Conservation (phyloP, 2,888 invertebrate genomes). For the Cheilosia scutellata region DNA sequence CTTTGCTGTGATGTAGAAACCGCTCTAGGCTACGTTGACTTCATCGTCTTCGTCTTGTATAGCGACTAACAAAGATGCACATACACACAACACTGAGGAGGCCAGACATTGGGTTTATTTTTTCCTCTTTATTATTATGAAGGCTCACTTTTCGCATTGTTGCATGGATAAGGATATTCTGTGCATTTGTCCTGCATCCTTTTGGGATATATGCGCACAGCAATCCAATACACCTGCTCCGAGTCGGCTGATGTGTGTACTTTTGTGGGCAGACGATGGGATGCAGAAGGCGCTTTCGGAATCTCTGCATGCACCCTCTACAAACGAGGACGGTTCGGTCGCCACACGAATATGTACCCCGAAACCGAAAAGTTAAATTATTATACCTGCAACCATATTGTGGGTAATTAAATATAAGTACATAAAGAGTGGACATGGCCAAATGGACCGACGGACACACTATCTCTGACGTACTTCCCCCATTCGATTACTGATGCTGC, state of each 20-base stretch:
- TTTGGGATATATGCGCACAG: constrained; percentile 35
- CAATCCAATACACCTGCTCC: constrained; percentile 66
- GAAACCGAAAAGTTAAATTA: constrained; percentile 76
- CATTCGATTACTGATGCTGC: constrained; percentile 65
- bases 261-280: constrained; percentile 52
- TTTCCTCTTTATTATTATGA: background rate
- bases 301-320: constrained; percentile 46
- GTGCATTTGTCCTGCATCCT: constrained; percentile 42
- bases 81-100: constrained; percentile 5
- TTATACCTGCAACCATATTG: constrained; percentile 76
- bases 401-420: constrained; percentile 77
- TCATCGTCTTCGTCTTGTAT: constrained; percentile 44
- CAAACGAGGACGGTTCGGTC: constrained; percentile 16
- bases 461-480: constrained; percentile 63
- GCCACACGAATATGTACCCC: constrained; percentile 67
- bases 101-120: constrained; percentile 10
- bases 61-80: constrained; percentile 49
- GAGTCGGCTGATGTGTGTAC: constrained; percentile 19
- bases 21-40: constrained; percentile 70
- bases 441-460: constrained; percentile 66
- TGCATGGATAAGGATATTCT: constrained; percentile 54
- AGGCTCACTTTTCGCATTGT: constrained; percentile 40
- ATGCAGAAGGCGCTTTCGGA: constrained; percentile 1
- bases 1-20: constrained; percentile 61
- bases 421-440: constrained; percentile 74